Conservation (phyloP, 2,888 invertebrate species). For the Hirtodrosophila alboralis region DNA sequence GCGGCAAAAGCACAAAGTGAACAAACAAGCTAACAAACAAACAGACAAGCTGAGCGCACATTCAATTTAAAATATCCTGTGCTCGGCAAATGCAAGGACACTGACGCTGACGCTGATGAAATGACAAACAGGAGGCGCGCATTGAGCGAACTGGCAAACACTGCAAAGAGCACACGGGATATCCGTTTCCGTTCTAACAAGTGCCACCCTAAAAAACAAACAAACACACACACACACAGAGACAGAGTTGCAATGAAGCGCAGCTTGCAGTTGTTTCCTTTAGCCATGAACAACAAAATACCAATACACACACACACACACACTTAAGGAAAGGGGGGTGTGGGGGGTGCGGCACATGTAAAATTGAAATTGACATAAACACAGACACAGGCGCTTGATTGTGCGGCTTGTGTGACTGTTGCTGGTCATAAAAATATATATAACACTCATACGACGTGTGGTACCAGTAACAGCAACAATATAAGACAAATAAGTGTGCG, state of each 20-base stretch:
- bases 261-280: constrained; percentile 68
- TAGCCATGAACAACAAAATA: constrained; percentile 17
- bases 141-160: constrained; percentile 37
- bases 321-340: constrained; percentile 2
- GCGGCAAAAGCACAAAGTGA: constrained; percentile 12
- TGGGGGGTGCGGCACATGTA: constrained; percentile 41
- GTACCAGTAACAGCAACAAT: constrained; percentile 44
- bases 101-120: constrained; percentile 39
- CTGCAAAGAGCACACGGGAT: constrained; percentile 71
- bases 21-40: constrained; percentile 25
- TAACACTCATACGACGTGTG: constrained; percentile 72
- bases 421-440: constrained; percentile 65
- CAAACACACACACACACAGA: constrained; percentile 20
- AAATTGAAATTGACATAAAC: constrained; percentile 74
- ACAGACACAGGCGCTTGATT: constrained; percentile 62
- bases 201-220: constrained; percentile 49
- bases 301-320: constrained; percentile 16
- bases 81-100: constrained; percentile 39
- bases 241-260: constrained; percentile 70
- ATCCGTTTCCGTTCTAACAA: constrained; percentile 76
- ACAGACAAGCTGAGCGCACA: constrained; percentile 44
- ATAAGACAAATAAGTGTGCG: constrained; percentile 33
- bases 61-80: constrained; percentile 76
- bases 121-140: constrained; percentile 66
- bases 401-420: constrained; percentile 71